Evolutionary conservation across 2,888 invertebrate species (phyloP).

Genomic region (Brenthis ino): DNA sequence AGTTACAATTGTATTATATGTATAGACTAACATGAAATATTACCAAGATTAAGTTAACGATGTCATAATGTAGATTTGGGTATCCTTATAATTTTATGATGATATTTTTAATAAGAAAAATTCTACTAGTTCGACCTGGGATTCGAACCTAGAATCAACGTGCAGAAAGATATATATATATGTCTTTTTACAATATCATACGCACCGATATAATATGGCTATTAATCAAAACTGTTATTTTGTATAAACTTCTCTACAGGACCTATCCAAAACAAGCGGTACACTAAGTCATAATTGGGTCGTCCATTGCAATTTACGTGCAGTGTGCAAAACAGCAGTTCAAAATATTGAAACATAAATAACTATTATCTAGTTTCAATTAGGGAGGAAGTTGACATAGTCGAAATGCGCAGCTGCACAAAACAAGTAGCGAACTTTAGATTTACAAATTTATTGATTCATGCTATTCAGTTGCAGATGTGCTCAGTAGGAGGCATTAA

Average conservation of each 20-base stretch:
- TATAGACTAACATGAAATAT: no score
- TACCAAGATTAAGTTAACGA: no score
- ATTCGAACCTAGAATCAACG: no score
- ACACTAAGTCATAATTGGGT: conserved; percentile 20
- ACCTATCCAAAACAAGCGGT: conserved; percentile 13
- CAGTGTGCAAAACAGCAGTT: conserved; percentile 19
- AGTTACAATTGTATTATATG: no score
- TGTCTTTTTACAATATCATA: no score
- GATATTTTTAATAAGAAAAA: no score
- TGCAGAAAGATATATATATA: no score
- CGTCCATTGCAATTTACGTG: conserved; percentile 22
- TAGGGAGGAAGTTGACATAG: conserved; percentile 33
- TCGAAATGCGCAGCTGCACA: conserved; percentile 36
- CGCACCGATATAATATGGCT: no score
- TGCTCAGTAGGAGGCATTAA: conserved; percentile 3
- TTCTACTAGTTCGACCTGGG: no score
- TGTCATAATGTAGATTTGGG: no score
- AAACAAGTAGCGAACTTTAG: conserved; percentile 32
- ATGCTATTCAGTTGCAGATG: conserved; percentile 25
- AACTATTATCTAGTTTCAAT: conserved; percentile 36
- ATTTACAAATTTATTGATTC: conserved; percentile 33
- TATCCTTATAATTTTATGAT: no score
- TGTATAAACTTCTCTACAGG: conserved; percentile 2
- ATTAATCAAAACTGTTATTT: not conserved
- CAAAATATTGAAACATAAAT: conserved; percentile 33